These are phyloP conservation scores for Anarrhichthys ocellatus DNA, from an alignment of 2,113 vertebrate species.

Conservation along the genomic window DNA sequence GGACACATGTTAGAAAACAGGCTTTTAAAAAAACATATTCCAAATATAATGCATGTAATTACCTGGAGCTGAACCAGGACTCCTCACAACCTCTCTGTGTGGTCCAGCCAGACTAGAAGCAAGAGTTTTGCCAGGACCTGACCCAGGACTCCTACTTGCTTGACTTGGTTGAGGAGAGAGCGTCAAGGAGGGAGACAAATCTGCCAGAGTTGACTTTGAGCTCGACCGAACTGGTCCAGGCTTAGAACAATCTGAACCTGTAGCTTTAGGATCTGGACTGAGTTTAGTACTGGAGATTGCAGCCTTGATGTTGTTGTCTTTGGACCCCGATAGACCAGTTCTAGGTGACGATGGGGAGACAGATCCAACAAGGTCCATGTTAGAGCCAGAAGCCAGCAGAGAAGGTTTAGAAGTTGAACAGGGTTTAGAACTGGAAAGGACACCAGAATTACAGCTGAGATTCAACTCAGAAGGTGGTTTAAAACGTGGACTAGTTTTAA, in stretches of 20 bases:
- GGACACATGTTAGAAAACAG: slow-evolving; percentile 5
- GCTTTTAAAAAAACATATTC: not conserved
- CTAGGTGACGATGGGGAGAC: not conserved
- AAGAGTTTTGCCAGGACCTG: slow-evolving; percentile 16
- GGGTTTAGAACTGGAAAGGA: slow-evolving; percentile 6
- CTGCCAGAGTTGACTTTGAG: slow-evolving; percentile 31
- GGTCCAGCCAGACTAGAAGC: not conserved
- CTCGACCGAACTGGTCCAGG: not conserved
- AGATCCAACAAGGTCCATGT: not conserved
- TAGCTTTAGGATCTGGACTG: slow-evolving; percentile 2
- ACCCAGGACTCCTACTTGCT: slow-evolving; percentile 27
- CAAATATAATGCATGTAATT: not conserved
- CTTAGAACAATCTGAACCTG: slow-evolving; percentile 7
- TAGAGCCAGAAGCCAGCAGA: slow-evolving; percentile 13
- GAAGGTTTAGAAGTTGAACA: not conserved
- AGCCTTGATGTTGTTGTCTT: slow-evolving; percentile 10
- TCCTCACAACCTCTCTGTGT: slow-evolving; percentile 12
- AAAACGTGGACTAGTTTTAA: slow-evolving; percentile 9
- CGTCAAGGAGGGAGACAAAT: slow-evolving; percentile 7
- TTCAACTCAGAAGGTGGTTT: not conserved
- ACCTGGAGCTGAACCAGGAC: slow-evolving; percentile 55
- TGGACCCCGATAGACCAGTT: slow-evolving; percentile 15
- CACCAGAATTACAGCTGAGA: not conserved
- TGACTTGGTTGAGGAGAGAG: slow-evolving; percentile 15
- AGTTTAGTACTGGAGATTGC: not conserved